These are phyloP conservation scores for Apostichopus californicus DNA, from an alignment of 35 echinoderm and acorn worm species.

Conservation along the genomic window DNA sequence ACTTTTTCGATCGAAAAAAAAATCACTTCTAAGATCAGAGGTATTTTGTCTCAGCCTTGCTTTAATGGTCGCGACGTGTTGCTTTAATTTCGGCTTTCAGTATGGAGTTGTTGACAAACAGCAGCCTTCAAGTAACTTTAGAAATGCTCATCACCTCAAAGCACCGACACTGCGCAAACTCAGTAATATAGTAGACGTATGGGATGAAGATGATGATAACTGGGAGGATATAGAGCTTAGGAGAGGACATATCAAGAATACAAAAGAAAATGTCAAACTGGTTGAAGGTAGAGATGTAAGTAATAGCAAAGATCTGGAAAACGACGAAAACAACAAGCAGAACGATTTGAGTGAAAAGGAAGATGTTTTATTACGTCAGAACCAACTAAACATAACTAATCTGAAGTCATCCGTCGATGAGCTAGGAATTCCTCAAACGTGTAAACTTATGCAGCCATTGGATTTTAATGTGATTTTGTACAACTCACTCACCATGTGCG, in stretches of 20 bases:
- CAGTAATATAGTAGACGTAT: slow-evolving; percentile 16
- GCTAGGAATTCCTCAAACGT: neutral
- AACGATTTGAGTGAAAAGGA: neutral
- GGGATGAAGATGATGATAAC: slow-evolving; percentile 20
- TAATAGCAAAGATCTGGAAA: neutral
- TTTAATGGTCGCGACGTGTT: neutral
- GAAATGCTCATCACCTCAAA: neutral
- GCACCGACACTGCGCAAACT: neutral
- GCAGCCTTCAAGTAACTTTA: neutral
- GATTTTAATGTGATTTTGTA: slow-evolving; percentile 16
- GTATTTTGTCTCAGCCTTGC: slow-evolving; percentile 38
- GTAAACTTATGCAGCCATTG: neutral
- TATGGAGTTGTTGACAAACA: neutral
- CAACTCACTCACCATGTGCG: slow-evolving; percentile 45
- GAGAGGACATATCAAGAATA: neutral
- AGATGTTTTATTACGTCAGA: neutral
- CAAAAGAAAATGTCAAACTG: neutral
- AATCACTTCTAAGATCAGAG: slow-evolving; percentile 3
- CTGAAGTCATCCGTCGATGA: neutral
- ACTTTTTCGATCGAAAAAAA: slow-evolving; percentile 2
- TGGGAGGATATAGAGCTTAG: slow-evolving; percentile 33
- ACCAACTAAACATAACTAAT: neutral
- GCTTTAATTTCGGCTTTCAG: slow-evolving; percentile 40
- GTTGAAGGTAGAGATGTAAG: neutral
- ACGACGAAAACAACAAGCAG: neutral